Evolutionary conservation across 2,888 invertebrate genomes (phyloP), one percentile per base, ranked within the genome.

Genomic region (Caenorhabditis plicata): DNA sequence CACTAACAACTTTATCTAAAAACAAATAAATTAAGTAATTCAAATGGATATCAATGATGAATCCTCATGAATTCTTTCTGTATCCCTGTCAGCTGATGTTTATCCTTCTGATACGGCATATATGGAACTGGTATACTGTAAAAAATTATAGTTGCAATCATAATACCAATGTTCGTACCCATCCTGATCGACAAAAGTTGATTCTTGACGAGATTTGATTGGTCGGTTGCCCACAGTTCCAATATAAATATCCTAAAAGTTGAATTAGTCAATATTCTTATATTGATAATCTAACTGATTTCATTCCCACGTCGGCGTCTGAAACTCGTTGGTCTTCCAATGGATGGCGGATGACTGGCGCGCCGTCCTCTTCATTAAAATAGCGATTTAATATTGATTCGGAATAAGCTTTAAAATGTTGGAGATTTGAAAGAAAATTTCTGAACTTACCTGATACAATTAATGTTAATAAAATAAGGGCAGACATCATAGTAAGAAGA

Each of bases 231-330:
- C 53, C 15, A 58, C 48, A 20, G 52, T 45, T 36, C 58, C 58
- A 25, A 58, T 53, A 35, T 45, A 58, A 32, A 48, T 17, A 32
- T 49, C 49, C 53, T 57, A 11, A 20, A 46, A 51, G 19, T 27
- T 2, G 38, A 9, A 4, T 36, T n/a, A 31, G 1, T 8, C 25
- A 39, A 20, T 11, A 9, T 23, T n/a, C 20, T 23, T n/a, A 20
- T 20, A 7, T 0, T 32, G 33, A 22, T 11, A 22, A 36, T 22
- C 51, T 17, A 15, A 58, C 58, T 19, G 58, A 58, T 58, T 58
- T 58, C 58, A 58, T 58, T 41, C 58, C 58, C n/a, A 58, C 58
- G 32, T 58, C 58, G 0, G 58, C 58, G 45, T 53, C 58, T 19
- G 58, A 58, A 17, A 58, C 58, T 27, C 58, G 27, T 4, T 39